Conservation (phyloP, 2,113 vertebrate genomes). For the Cinclus cinclus region DNA sequence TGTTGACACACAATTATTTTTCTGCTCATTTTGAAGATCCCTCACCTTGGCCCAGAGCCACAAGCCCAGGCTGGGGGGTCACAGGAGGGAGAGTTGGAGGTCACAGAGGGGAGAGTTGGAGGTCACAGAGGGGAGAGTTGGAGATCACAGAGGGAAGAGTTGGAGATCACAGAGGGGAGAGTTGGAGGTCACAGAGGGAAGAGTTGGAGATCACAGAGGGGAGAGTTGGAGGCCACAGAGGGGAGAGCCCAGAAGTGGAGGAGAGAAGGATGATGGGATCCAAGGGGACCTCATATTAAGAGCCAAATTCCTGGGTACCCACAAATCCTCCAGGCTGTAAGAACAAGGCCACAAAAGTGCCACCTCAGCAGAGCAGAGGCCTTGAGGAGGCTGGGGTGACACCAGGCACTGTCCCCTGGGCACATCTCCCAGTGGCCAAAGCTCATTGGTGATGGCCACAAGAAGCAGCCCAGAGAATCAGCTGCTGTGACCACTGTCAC, state of each 20-base stretch:
- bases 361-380: background rate
- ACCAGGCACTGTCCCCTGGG: background rate
- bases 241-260: background rate
- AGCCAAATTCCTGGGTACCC: background rate
- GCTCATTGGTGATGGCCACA: background rate
- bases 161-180: too few relatives aligned
- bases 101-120: too few relatives aligned
- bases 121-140: too few relatives aligned
- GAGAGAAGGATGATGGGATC: background rate
- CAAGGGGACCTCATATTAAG: background rate
- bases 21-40: background rate
- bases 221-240: too few relatives aligned
- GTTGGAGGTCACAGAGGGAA: too few relatives aligned
- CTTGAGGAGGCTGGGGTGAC: background rate
- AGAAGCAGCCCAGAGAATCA: background rate
- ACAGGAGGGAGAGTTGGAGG: too few relatives aligned
- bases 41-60: too few relatives aligned
- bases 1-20: background rate
- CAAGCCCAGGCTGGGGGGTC: too few relatives aligned
- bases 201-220: too few relatives aligned
- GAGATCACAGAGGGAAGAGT: too few relatives aligned
- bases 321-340: background rate
- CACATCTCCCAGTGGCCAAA: background rate
- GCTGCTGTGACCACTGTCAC: background rate
- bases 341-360: background rate